A percentile compares a stretch with the other conserved stretches of the same genome.
phyloP scores from a whole-genome alignment of 2,888 invertebrate genomes.

The Himalopsyche tibetana region DNA sequence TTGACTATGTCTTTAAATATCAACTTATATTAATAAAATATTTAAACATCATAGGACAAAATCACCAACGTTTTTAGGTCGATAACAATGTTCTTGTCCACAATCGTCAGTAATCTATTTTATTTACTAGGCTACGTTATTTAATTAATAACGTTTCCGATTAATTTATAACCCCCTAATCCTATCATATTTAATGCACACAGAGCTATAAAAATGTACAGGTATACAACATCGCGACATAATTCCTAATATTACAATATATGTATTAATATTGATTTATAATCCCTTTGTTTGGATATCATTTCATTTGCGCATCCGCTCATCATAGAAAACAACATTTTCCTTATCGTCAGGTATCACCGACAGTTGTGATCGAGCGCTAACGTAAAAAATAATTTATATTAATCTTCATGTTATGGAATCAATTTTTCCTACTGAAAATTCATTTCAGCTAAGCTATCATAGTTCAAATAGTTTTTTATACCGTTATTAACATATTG shows the following conservation, averaged over 20 bases:
- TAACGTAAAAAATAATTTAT: too few species aligned
- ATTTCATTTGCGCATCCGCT: constrained; percentile 22
- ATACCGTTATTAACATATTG: too few species aligned
- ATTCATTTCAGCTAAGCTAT: too few species aligned
- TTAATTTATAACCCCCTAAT: constrained; percentile 1
- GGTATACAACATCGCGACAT: not conserved
- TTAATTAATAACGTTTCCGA: not conserved
- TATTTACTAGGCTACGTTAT: not conserved
- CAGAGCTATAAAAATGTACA: not conserved
- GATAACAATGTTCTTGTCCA: too few species aligned
- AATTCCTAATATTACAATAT: constrained; percentile 9
- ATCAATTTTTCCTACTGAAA: too few species aligned
- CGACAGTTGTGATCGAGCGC: not conserved
- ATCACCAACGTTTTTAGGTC: too few species aligned
- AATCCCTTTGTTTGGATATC: constrained; percentile 1
- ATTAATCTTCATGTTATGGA: too few species aligned
- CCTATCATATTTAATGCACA: not conserved
- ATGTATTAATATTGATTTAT: constrained; percentile 15
- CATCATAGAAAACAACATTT: not conserved
- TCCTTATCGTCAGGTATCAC: not conserved
- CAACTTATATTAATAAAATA: too few species aligned
- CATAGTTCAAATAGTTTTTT: too few species aligned
- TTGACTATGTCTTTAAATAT: too few species aligned
- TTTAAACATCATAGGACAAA: too few species aligned
- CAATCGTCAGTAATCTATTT: not conserved